A percentile compares a stretch with the other conserved stretches of the same genome.
These are phyloP conservation scores for Lepisosteus osseus DNA, from an alignment of 2,113 vertebrate genomes.

Conservation along the genomic window DNA sequence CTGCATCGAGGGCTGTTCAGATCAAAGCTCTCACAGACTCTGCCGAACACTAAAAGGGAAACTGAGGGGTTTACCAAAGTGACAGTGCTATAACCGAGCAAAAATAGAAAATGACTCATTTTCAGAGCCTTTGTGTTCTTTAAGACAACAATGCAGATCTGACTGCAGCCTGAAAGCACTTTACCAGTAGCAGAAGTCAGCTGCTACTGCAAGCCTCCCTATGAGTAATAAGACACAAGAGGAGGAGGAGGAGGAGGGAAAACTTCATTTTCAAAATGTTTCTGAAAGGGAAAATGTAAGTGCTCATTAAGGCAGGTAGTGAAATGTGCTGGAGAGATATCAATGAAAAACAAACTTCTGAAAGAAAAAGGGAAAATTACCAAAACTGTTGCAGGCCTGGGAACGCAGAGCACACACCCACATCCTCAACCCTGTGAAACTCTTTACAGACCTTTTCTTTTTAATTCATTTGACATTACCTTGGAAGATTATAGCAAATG, in stretches of 20 bases:
- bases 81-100: constrained; percentile 24
- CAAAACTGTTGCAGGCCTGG: too few relatives aligned
- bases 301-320: too few relatives aligned
- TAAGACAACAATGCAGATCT: constrained; percentile 16
- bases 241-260: constrained; percentile 9
- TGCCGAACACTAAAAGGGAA: constrained; percentile 13
- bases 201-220: constrained; percentile 20
- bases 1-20: background rate
- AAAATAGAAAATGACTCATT: constrained; percentile 44
- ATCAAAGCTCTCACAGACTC: background rate
- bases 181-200: constrained; percentile 13
- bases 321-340: too few relatives aligned
- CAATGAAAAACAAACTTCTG: too few relatives aligned
- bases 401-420: too few relatives aligned
- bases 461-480: too few relatives aligned
- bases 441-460: too few relatives aligned
- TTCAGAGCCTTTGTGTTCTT: constrained; percentile 23
- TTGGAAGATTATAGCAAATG: too few relatives aligned
- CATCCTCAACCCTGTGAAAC: too few relatives aligned
- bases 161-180: constrained; percentile 9
- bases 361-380: too few relatives aligned
- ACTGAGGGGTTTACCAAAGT: constrained; percentile 7
- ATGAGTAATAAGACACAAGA: constrained; percentile 17
- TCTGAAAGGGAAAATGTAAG: too few relatives aligned
- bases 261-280: too few relatives aligned